phyloP scores from a whole-genome alignment of 2,888 invertebrate species.

The Apodemia duryi region DNA sequence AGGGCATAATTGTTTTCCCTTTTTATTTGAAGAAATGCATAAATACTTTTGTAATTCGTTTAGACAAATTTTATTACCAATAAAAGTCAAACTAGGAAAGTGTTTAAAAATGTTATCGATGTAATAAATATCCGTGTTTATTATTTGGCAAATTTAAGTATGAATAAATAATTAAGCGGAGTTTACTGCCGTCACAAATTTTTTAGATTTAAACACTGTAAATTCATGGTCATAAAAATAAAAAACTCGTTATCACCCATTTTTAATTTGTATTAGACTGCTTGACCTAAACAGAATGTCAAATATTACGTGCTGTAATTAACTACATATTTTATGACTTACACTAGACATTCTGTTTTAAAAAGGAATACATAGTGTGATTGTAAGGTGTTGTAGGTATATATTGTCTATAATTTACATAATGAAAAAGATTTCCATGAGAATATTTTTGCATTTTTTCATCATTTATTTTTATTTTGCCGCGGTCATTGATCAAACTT shows the following conservation, averaged over 20 bases:
- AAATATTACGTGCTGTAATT: not conserved
- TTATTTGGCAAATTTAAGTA: conserved; percentile 1
- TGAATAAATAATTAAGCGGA: conserved; percentile 1
- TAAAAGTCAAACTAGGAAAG: conserved; percentile 4
- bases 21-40: no score
- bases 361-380: not conserved
- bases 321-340: conserved; percentile 1
- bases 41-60: no score
- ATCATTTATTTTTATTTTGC: no score
- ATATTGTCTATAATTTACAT: no score
- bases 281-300: not conserved
- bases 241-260: conserved; percentile 1
- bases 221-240: not conserved
- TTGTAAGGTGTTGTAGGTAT: not conserved
- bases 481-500: no score
- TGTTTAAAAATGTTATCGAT: not conserved
- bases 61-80: not conserved
- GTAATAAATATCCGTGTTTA: conserved; percentile 10
- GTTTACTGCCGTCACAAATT: not conserved
- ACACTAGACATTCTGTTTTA: not conserved
- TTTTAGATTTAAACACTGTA: not conserved
- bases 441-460: no score
- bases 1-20: no score
- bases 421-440: no score
- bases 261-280: conserved; percentile 9